Conservation (phyloP, 2,797 vertebrate species). For the Lutjanus campechanus region DNA sequence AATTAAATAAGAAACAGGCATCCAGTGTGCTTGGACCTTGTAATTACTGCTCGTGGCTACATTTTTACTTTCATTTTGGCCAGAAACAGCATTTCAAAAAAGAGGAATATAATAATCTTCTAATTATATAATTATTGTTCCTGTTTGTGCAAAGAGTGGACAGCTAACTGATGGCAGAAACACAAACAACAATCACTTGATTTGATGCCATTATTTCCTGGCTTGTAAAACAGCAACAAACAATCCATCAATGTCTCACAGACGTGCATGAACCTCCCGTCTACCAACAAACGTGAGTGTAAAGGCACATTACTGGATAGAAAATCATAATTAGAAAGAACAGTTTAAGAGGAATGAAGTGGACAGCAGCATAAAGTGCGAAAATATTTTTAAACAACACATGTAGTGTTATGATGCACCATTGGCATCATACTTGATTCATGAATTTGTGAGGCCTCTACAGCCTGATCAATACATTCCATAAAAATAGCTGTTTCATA, state of each 20-base stretch:
- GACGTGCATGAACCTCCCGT: background rate
- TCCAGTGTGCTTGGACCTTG: no score
- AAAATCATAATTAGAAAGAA: background rate
- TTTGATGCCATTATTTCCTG: background rate
- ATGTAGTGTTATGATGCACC: no score
- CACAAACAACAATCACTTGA: background rate
- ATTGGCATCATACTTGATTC: no score
- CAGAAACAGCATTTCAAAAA: conserved; percentile 1
- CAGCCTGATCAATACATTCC: no score
- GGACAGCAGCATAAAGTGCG: no score
- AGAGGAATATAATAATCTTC: background rate
- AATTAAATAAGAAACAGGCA: no score
- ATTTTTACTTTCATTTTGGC: no score
- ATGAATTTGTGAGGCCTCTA: no score
- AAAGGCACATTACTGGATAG: background rate
- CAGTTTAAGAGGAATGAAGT: background rate
- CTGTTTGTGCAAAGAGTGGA: background rate
- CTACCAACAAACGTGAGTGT: background rate
- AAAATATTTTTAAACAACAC: no score
- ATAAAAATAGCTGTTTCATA: no score
- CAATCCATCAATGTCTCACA: background rate
- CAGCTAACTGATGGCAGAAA: background rate
- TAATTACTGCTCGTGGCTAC: background rate
- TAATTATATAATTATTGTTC: background rate
- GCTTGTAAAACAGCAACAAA: background rate